These are phyloP conservation scores for Ormyrus rosae DNA, from an alignment of 2,888 invertebrate genomes.

Conservation along the genomic window DNA sequence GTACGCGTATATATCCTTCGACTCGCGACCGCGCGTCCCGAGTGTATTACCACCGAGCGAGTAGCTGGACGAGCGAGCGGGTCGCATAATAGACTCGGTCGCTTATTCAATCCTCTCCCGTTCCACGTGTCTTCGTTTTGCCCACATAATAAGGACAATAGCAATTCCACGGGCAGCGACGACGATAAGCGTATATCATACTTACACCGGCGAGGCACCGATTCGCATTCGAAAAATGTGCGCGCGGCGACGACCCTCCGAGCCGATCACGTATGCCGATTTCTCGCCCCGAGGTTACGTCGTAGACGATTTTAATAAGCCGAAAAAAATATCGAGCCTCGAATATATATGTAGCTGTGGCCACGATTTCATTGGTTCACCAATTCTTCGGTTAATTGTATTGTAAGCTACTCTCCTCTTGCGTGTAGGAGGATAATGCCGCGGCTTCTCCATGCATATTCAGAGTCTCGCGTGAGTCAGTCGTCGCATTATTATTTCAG, in stretches of 20 bases:
- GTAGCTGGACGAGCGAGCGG: neutral
- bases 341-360: neutral
- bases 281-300: neutral
- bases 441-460: neutral
- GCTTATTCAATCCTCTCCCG: constrained; percentile 41
- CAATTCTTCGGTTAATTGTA: constrained; percentile 2
- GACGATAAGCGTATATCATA: constrained; percentile 6
- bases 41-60: neutral
- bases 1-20: constrained; percentile 2
- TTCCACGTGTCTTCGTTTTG: constrained; percentile 36
- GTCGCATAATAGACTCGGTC: constrained; percentile 34
- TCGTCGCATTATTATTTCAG: neutral
- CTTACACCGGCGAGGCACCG: neutral
- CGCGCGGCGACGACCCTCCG: neutral
- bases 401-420: neutral
- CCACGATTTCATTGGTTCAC: neutral
- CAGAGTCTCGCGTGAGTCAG: neutral
- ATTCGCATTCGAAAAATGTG: constrained; percentile 44
- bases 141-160: constrained; percentile 32
- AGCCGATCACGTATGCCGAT: constrained; percentile 16
- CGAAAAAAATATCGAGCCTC: too few relatives aligned
- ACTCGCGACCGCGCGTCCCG: constrained; percentile 5
- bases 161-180: constrained; percentile 36
- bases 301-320: too few relatives aligned
- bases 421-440: neutral